Percentiles rank a stretch among this genome's conserved stretches.
Conservation (phyloP, 2,797 vertebrate genomes). For the Siniperca undulata region DNA sequence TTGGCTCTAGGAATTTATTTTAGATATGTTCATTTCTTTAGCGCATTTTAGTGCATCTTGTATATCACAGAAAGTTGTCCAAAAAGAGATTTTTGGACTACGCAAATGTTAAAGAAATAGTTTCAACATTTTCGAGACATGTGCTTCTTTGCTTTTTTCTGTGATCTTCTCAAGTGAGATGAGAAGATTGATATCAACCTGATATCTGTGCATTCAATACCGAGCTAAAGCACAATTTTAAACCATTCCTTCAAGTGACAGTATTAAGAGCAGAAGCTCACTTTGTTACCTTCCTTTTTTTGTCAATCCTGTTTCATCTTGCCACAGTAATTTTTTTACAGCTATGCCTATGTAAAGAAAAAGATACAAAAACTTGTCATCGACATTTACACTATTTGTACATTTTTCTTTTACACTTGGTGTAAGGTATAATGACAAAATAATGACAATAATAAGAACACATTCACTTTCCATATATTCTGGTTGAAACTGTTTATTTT, state of each 20-base stretch:
- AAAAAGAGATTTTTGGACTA: not conserved
- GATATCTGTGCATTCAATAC: not conserved
- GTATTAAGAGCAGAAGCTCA: conserved; percentile 11
- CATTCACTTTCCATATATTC: not conserved
- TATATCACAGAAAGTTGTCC: too few species aligned
- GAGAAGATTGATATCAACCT: not conserved
- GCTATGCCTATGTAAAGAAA: not conserved
- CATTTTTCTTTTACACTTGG: not conserved
- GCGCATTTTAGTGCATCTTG: too few species aligned
- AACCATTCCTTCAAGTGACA: not conserved
- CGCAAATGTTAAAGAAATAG: not conserved
- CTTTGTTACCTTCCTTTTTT: not conserved
- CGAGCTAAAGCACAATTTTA: not conserved
- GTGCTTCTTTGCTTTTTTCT: not conserved
- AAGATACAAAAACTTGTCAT: not conserved
- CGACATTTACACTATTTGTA: not conserved
- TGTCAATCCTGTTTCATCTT: not conserved
- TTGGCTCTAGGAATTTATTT: not conserved
- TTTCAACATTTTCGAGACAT: not conserved
- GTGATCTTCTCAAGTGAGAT: too few species aligned
- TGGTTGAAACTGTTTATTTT: not conserved
- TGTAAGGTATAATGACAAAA: not conserved
- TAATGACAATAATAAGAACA: not conserved
- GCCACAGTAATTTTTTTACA: too few species aligned
- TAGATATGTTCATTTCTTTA: too few species aligned